A percentile compares a stretch with the other conserved stretches of the same genome.
Evolutionary conservation across 2,888 invertebrate genomes (phyloP).

Genomic region (Drosophila macrothrix): DNA sequence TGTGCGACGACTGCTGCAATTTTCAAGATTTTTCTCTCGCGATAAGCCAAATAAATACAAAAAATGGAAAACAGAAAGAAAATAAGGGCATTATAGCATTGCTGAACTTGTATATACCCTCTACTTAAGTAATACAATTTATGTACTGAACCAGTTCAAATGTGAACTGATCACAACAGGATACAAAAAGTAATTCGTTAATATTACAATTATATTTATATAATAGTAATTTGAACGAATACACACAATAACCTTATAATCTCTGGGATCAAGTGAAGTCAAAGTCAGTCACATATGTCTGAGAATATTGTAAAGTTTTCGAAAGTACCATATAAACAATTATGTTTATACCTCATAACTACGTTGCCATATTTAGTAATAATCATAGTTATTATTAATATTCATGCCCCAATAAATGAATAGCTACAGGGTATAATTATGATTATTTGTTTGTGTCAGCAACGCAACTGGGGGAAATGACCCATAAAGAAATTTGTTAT

Average conservation of each 20-base stretch:
- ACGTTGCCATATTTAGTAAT: not conserved
- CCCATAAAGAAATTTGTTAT: constrained; percentile 42
- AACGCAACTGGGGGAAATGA: constrained; percentile 51
- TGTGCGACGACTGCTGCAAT: constrained; percentile 64
- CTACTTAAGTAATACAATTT: not conserved
- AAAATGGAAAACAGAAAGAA: constrained; percentile 30
- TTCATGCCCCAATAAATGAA: not conserved
- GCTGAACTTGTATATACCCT: constrained; percentile 16
- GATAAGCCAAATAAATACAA: constrained; percentile 71
- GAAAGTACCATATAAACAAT: not conserved
- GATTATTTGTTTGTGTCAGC: constrained; percentile 38
- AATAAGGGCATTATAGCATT: constrained; percentile 28
- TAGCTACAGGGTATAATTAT: constrained; percentile 45
- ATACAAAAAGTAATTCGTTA: not conserved
- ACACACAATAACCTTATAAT: too few species aligned
- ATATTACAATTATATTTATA: not conserved
- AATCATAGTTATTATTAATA: not conserved
- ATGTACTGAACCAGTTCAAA: not conserved
- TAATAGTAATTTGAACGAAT: too few species aligned
- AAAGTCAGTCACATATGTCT: not conserved
- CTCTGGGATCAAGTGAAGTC: not conserved
- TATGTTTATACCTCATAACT: not conserved
- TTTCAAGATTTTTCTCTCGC: constrained; percentile 77
- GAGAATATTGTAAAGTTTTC: not conserved
- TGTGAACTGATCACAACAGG: not conserved